Conservation (phyloP, 2,888 invertebrate genomes). For the Aphodius granarius region DNA sequence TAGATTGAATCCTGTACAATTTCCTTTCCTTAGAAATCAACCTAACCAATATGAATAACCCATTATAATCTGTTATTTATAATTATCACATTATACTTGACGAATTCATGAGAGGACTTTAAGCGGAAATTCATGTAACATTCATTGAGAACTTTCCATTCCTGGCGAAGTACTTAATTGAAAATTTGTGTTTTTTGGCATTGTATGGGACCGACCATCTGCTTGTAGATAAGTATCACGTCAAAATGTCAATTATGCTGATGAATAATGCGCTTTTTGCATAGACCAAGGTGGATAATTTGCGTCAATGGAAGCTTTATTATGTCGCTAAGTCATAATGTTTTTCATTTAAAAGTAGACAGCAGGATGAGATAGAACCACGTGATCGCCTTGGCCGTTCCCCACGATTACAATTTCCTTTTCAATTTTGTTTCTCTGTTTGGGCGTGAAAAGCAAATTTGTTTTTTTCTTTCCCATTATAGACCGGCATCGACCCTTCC, state of each 20-base stretch:
- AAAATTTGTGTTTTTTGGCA: background rate
- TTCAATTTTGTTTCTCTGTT: constrained; percentile 53
- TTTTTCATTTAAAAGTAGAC: too few relatives aligned
- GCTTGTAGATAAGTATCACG: background rate
- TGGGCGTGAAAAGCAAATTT: constrained; percentile 53
- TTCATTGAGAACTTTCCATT: background rate
- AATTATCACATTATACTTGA: background rate
- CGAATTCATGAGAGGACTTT: background rate
- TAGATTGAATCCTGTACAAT: background rate
- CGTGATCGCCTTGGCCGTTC: too few relatives aligned
- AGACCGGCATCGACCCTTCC: constrained; percentile 8
- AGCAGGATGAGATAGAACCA: too few relatives aligned
- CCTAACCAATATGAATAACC: background rate
- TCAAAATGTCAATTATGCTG: background rate
- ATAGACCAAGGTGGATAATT: too few relatives aligned
- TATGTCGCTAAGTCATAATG: too few relatives aligned
- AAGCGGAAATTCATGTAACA: background rate
- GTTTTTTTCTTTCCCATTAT: constrained; percentile 52
- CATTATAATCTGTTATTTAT: background rate
- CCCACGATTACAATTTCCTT: constrained; percentile 44
- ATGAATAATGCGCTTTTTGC: background rate
- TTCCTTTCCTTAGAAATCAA: background rate
- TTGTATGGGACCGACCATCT: background rate
- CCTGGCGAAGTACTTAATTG: background rate
- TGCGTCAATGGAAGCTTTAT: too few relatives aligned